Evolutionary conservation across 2,888 invertebrate species (phyloP).

Genomic region (Diabrotica balteata): DNA sequence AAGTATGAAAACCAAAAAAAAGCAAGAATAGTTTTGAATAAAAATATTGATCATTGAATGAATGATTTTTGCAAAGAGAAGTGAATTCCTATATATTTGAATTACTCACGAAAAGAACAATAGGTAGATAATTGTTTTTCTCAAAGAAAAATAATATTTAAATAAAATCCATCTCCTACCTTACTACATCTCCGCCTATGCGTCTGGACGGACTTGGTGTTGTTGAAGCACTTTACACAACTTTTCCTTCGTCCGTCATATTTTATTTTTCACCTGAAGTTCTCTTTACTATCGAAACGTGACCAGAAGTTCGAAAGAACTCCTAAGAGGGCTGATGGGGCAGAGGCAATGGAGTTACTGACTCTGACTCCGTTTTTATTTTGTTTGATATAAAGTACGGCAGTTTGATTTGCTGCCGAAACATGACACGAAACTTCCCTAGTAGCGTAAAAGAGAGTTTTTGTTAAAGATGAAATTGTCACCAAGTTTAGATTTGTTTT

Average conservation of each 20-base stretch:
- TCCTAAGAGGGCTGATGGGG: constrained; percentile 22
- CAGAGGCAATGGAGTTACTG: constrained; percentile 37
- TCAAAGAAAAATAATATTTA: neutral
- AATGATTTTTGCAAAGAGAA: too few species aligned
- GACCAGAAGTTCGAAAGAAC: constrained; percentile 41
- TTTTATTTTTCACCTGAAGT: constrained; percentile 49
- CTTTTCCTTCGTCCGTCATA: constrained; percentile 46
- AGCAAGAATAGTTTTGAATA: too few species aligned
- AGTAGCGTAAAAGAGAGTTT: neutral
- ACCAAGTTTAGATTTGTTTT: constrained; percentile 3
- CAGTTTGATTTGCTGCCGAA: constrained; percentile 36
- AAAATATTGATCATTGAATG: too few species aligned
- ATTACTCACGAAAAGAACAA: too few species aligned
- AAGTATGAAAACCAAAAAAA: too few species aligned
- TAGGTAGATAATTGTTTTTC: too few species aligned
- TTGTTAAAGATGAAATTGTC: constrained; percentile 1
- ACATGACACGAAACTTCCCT: constrained; percentile 28
- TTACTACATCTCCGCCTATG: neutral
- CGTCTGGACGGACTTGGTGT: constrained; percentile 28
- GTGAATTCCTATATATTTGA: too few species aligned
- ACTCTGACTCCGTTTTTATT: constrained; percentile 33
- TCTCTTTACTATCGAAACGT: constrained; percentile 45
- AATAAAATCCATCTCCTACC: neutral
- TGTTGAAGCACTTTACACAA: constrained; percentile 47
- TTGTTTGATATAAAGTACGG: constrained; percentile 41